Base-by-base conservation (phyloP, 2,113 vertebrate species). In the Scophthalmus maximus region DNA sequence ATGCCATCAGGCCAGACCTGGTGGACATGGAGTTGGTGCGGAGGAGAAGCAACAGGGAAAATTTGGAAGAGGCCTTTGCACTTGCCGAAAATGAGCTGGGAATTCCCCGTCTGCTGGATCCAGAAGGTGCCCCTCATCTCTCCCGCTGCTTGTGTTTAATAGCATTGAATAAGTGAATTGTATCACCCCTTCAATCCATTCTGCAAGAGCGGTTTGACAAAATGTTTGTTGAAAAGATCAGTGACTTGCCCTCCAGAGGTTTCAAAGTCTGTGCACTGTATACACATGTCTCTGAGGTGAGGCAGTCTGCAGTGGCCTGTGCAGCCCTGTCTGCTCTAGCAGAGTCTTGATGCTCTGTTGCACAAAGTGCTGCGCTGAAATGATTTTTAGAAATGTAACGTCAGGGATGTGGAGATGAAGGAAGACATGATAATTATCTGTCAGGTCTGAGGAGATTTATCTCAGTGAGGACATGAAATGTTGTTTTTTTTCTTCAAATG, bases 101-200 rank as follows among this genome's bases (percentile, higher is more conserved):
- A 42, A 98, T 99, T 74, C 97, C 98, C 30, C 94, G 96, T 34
- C 93, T 99, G 2, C 95, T 99, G 68, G 98, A 99, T 84, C 96
- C 97, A 6, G 96, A 98, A 96, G 98, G 98, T 98, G 29, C 50
- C 12, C 44, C 32, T 68, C 22, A 60, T 38, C 32, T 68, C 40
- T 55, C 25, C 20, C 68, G 5, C 18, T 52, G 42, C 6, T 59
- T 12, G 0, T 36, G 44, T 62, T 38, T 40, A 46, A n/a, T n/a
- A n/a, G 8, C 17, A 70, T 1, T 79, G n/a, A n/a, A 36, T 36
- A 53, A 36, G n/a, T 9, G 9, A 51, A 65, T 20, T 25, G 9
- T 40, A 1, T 20, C 61, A 25, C n/a, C 30, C 11, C 11, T 20
- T 50, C 12, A 52, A 3, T 56, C 2, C 1, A 14, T 27, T 40